Base-by-base conservation (phyloP, 2,888 invertebrate species). In the Agelastica alni region DNA sequence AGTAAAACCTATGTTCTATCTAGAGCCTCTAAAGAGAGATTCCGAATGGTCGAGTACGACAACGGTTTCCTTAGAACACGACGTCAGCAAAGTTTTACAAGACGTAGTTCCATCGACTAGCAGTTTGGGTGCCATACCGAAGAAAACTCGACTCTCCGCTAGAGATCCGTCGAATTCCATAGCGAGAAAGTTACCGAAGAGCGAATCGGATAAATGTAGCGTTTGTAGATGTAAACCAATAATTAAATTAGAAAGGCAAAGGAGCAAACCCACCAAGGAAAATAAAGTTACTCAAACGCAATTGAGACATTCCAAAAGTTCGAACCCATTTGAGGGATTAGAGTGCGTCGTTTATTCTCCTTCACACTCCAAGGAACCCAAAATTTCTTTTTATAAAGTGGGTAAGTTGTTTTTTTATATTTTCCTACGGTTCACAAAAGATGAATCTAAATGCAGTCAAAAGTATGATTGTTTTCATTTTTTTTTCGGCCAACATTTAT, bases 81-180 rank as follows among this genome's bases (percentile, higher is more conserved):
- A 80, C 76, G 72, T 80, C 66, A 76, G 80, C 63, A 82, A 84
- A 74, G 74, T 85, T 37, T 75, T 85, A 1, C 76, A 77, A 59
- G 77, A 77, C 48, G 70, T 73, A 1, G 70, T 71, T 10, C 73
- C 75, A 3, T 63, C 68, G 1, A 63, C 73, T 1, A 83, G 84
- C 73, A 85, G 85, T 73, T 81, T 87, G 67, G 88, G 88, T 54
- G 87, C 86, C 58, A 86, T 86, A 74, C 87, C 86, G 53, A 87
- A 89, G 75, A 86, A 85, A 75, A 77, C 56, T 41, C 58, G 64
- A 14, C 47, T 45, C 13, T 17, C 58, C 6, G 51, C 58, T 5
- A 54, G 56, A 32, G 60, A 60, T 20, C 58, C 60, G 26, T 39
- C 55, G 4, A 51, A 37, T 37, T 31, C 51, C 18, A 54, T 61